Evolutionary conservation across 2,888 invertebrate species (phyloP), one percentile per base, ranked within the genome.

Genomic region (Pterobdella sp.): DNA sequence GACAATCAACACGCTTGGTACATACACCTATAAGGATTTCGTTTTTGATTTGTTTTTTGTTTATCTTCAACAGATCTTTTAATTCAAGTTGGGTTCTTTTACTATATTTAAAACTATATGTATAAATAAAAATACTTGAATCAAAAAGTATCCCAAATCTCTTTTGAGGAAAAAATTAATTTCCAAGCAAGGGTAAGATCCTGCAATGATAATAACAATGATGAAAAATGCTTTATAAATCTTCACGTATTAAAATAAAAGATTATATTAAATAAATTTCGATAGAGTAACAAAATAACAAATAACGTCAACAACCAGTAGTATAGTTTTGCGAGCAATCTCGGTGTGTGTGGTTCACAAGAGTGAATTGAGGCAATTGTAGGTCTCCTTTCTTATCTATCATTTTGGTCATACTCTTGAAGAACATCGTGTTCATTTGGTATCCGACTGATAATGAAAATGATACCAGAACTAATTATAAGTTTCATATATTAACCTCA

Each of bases 281-380:
- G n/a, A n/a, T n/a, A n/a, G n/a, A n/a, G n/a, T n/a, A n/a, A n/a
- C n/a, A n/a, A n/a, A n/a, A n/a, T n/a, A n/a, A n/a, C n/a, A n/a
- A n/a, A n/a, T n/a, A n/a, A n/a, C n/a, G n/a, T n/a, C n/a, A n/a
- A n/a, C n/a, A 7, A 74, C 74, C 74, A 32, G 72, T 72, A 1
- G 74, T 74, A 36, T 74, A 74, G 74, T 74, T 72, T 22, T 72
- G 72, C 2, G 74, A 74, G 37, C 74, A 74, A 26, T 74, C 74
- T 42, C 56, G 68, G 69, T 67, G 31, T 36, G 64, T 52, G 31
- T 64, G 63, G 29, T 66, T 49, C 35, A 74, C 49, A 35, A 74
- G 69, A 35, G 56, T 72, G 70, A 74, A 74, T 69, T 74, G 74
- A n/a, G 74, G 74, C 22, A 74, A n/a, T 42, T 74, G 72, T n/a